phyloP scores from a whole-genome alignment of 2,888 invertebrate genomes.

The Lycocerus yunnanus region DNA sequence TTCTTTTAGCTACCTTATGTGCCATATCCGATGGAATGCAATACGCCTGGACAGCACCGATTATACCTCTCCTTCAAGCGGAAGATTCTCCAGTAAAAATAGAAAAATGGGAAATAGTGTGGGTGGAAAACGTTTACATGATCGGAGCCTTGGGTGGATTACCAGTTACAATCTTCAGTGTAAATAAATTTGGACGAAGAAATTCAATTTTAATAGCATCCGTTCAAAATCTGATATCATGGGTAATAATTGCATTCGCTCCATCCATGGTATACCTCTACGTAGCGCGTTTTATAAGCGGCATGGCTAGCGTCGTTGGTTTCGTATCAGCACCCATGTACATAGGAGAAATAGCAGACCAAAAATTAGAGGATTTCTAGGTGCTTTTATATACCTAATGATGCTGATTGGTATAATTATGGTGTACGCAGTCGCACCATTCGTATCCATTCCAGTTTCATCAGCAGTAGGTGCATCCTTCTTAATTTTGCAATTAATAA shows the following conservation, averaged over 20 bases:
- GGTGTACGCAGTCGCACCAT: constrained; percentile 51
- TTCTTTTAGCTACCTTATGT: constrained; percentile 45
- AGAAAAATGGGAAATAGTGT: constrained; percentile 38
- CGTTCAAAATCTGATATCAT: constrained; percentile 45
- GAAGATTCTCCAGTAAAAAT: constrained; percentile 45
- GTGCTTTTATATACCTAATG: constrained; percentile 53
- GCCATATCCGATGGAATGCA: constrained; percentile 54
- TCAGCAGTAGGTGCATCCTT: constrained; percentile 47
- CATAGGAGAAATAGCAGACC: constrained; percentile 54
- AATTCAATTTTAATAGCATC: constrained; percentile 49
- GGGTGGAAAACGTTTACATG: constrained; percentile 45
- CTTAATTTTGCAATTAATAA: constrained; percentile 43
- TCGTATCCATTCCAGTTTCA: constrained; percentile 47
- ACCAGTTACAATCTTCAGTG: constrained; percentile 48
- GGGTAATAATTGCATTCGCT: constrained; percentile 50
- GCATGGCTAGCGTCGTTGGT: constrained; percentile 52
- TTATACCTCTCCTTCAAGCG: constrained; percentile 46
- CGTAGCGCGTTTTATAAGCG: constrained; percentile 50
- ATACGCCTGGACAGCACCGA: constrained; percentile 53
- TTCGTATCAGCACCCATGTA: constrained; percentile 55
- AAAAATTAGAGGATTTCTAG: constrained; percentile 52
- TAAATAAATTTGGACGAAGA: constrained; percentile 49
- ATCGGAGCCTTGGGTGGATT: constrained; percentile 46
- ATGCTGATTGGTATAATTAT: constrained; percentile 52
- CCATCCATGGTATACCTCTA: constrained; percentile 46